Evolutionary conservation across 2,113 vertebrate genomes (phyloP).

Genomic region (Epinephelus lanceolatus): DNA sequence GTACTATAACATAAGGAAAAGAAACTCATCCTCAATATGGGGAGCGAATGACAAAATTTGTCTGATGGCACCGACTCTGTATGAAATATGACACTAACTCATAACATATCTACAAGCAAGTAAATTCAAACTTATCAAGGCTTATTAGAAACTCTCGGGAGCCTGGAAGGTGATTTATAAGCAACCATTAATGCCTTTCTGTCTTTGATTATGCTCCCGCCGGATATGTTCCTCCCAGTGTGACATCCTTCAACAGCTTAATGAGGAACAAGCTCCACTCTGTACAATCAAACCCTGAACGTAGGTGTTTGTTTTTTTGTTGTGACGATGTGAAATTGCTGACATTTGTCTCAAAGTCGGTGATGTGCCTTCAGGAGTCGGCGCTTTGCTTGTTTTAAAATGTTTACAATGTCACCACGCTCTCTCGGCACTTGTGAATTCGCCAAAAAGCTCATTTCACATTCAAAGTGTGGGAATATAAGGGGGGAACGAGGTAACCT

Average conservation of each 20-base stretch:
- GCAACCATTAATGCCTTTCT: slow-evolving; percentile 9
- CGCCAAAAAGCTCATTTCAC: not conserved
- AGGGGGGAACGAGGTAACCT: not conserved
- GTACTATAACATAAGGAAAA: not conserved
- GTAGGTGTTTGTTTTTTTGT: not conserved
- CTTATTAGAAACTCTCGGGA: not conserved
- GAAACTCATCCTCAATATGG: not conserved
- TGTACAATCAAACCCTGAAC: not conserved
- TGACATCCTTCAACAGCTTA: slow-evolving; percentile 15
- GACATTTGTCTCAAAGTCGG: slow-evolving; percentile 20
- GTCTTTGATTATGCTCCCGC: not conserved
- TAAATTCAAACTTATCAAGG: not conserved
- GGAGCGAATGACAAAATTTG: not conserved
- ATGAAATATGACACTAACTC: not conserved
- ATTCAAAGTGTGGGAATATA: not conserved
- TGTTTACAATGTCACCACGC: slow-evolving; percentile 18
- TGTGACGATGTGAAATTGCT: slow-evolving; percentile 4
- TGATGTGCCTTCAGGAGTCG: slow-evolving; percentile 11
- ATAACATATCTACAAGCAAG: not conserved
- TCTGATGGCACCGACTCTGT: not conserved
- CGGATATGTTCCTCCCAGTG: not conserved
- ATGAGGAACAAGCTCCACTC: slow-evolving; percentile 26
- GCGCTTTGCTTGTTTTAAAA: slow-evolving; percentile 17
- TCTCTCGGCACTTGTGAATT: slow-evolving; percentile 39
- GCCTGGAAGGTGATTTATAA: slow-evolving; percentile 4